Percentiles rank a stretch among this genome's conserved stretches.
These are phyloP conservation scores for Betta splendens DNA, from an alignment of 2,797 vertebrate species.

Conservation along the genomic window DNA sequence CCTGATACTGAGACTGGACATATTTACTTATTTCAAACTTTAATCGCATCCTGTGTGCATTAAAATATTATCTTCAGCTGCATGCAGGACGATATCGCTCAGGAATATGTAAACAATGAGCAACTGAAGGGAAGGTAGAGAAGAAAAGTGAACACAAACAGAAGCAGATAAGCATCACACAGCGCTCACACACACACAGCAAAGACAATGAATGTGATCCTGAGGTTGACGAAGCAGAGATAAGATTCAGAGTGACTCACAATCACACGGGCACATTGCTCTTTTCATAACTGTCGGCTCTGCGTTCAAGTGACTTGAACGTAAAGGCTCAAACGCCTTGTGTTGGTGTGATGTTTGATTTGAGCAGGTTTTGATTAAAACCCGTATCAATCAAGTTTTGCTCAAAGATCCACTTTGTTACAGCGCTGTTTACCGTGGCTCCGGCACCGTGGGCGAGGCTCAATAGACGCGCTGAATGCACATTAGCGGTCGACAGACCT, in stretches of 20 bases:
- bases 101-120: background rate
- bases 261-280: constrained; percentile 20
- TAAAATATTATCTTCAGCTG: background rate
- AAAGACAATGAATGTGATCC: constrained; percentile 31
- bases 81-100: background rate
- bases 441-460: background rate
- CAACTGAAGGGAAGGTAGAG: background rate
- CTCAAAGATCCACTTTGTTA: constrained; percentile 26
- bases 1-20: too few relatives aligned
- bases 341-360: constrained; percentile 26
- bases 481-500: constrained; percentile 6
- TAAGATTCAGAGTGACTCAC: constrained; percentile 32
- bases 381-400: constrained; percentile 4
- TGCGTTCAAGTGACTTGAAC: constrained; percentile 30
- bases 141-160: constrained; percentile 12
- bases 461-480: constrained; percentile 19
- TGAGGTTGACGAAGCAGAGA: constrained; percentile 30
- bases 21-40: background rate
- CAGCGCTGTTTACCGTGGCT: constrained; percentile 11
- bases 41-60: background rate
- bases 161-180: constrained; percentile 9
- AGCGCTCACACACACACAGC: constrained; percentile 19
- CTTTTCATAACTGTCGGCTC: constrained; percentile 27
- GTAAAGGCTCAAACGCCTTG: constrained; percentile 26
- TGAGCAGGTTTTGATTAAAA: constrained; percentile 13